Conservation (phyloP, 2,797 vertebrate species). For the Mus spretus region DNA sequence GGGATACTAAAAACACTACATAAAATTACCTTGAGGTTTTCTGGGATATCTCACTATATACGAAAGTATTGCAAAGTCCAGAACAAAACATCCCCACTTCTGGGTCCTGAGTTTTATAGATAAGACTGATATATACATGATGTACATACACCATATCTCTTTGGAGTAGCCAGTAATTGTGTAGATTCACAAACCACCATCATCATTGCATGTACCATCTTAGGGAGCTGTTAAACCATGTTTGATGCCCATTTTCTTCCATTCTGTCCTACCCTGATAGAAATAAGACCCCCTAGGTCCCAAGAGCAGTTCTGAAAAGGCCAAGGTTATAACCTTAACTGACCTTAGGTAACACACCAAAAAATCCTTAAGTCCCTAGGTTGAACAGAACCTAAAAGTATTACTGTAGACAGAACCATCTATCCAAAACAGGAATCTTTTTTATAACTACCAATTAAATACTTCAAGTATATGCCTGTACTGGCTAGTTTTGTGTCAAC, state of each 20-base stretch:
- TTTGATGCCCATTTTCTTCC: neutral
- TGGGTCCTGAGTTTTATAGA: neutral
- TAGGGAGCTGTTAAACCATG: neutral
- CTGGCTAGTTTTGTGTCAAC: too few species aligned
- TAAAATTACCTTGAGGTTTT: neutral
- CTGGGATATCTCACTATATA: neutral
- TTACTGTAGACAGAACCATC: neutral
- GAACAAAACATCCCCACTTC: neutral
- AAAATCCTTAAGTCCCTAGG: neutral
- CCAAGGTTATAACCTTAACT: slow-evolving; percentile 4
- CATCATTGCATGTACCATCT: neutral
- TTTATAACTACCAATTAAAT: neutral
- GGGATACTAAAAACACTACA: neutral
- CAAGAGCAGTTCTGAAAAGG: slow-evolving; percentile 39
- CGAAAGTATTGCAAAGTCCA: neutral
- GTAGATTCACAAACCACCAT: neutral
- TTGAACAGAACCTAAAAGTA: neutral
- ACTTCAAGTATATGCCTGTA: neutral
- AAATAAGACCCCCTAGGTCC: neutral
- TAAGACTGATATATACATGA: neutral
- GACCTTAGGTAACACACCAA: neutral
- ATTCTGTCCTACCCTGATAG: neutral
- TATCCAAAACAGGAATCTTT: neutral
- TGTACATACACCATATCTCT: too few species aligned
- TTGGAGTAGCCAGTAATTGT: neutral